A percentile compares a stretch with the other conserved stretches of the same genome.
Conservation (phyloP, 2,797 vertebrate genomes). For the Phoxinus dragarum region DNA sequence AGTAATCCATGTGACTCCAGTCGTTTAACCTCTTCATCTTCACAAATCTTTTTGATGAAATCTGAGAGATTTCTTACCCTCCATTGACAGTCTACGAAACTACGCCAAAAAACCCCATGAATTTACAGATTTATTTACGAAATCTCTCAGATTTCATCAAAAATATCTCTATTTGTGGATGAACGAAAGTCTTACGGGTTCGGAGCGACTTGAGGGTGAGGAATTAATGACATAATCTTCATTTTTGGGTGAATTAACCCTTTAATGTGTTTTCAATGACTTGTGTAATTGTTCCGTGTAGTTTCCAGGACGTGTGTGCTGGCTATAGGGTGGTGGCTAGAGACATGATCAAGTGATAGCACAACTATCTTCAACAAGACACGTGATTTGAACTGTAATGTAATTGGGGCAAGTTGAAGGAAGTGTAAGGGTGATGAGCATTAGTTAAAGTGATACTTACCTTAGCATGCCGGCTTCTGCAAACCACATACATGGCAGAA, state of each 20-base stretch:
- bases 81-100: too few relatives aligned
- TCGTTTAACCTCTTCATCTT: too few relatives aligned
- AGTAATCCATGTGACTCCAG: too few relatives aligned
- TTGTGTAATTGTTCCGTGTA: background rate
- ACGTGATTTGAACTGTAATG: background rate
- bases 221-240: too few relatives aligned
- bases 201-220: background rate
- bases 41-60: too few relatives aligned
- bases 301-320: background rate
- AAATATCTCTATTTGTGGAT: too few relatives aligned
- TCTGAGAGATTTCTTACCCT: too few relatives aligned
- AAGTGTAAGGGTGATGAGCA: background rate
- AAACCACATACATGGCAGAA: conserved; percentile 34
- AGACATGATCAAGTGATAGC: background rate
- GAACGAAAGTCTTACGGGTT: background rate
- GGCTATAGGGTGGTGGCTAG: too few relatives aligned
- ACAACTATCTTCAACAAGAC: background rate
- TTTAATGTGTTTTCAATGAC: background rate
- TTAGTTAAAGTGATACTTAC: background rate
- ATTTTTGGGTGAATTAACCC: background rate
- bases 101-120: too few relatives aligned
- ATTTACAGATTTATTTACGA: too few relatives aligned
- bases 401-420: background rate
- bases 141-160: too few relatives aligned
- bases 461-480: background rate